Evolutionary conservation across 1,140 invertebrate genomes (phyloP).

Genomic region (Drosophila leontia): DNA sequence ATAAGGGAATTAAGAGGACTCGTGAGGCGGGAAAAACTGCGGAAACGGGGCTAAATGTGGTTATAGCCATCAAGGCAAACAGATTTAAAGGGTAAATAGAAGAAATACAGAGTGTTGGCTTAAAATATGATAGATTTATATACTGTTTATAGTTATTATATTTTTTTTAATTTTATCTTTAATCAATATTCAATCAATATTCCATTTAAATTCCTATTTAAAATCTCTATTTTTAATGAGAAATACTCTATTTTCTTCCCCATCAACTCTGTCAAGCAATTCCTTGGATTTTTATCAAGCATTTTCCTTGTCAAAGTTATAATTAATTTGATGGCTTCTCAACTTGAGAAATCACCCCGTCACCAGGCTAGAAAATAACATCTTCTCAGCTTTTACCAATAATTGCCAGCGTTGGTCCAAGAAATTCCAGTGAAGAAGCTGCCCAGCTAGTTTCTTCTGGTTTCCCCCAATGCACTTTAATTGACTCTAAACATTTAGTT

Average conservation of each 20-base stretch:
- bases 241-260: not conserved
- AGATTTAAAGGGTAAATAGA: not conserved
- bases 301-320: conserved; percentile 9
- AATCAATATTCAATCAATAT: not conserved
- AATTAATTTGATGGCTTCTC: conserved; percentile 21
- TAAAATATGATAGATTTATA: not conserved
- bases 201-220: not conserved
- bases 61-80: not conserved
- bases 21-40: conserved; percentile 3
- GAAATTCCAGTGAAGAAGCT: conserved; percentile 12
- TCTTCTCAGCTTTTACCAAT: conserved; percentile 5
- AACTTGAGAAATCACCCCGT: not conserved
- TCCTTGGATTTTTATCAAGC: not conserved
- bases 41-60: conserved; percentile 8
- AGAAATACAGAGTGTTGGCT: no score
- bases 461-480: conserved; percentile 46
- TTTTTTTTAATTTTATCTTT: no score
- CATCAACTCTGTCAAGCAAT: not conserved
- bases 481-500: conserved; percentile 79
- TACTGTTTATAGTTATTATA: no score
- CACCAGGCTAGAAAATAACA: not conserved
- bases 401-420: conserved; percentile 2
- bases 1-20: conserved; percentile 37
- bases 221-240: not conserved
- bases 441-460: conserved; percentile 2